Base-by-base conservation (phyloP, 2,888 invertebrate genomes). In the Embidobia sp. region DNA sequence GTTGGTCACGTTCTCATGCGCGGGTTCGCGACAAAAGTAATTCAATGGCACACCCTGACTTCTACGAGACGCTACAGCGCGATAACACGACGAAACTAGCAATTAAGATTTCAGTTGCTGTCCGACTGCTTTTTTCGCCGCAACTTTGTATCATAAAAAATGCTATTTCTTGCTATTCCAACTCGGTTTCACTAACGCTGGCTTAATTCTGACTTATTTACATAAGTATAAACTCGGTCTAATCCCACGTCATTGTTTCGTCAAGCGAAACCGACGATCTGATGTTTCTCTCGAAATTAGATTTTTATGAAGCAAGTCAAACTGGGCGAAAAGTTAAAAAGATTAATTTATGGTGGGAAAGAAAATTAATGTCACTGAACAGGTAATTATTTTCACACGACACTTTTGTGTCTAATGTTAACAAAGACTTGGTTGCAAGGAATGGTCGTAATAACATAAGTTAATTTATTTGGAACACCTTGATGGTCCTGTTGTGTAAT, bases 101-200 rank as follows among this genome's bases (percentile, higher is more conserved):
- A 87, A 87, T 87, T 87, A 86, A 87, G 87, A 85, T 83, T 82
- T 86, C 82, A 82, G 83, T 85, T 81, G 82, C 83, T 80, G 53
- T 44, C 18, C 15, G 16, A 51, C 53, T 31, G 3, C 13, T 42
- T 49, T 53, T 61, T 57, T 44, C 26, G 11, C 22, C n/a, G 13
- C 15, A 29, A 55, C 57, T 67, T 27, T 10, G 19, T 8, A 33
- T n/a, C 29, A 27, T 15, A 46, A n/a, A n/a, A n/a, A n/a, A 22
- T 31, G 37, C 18, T 26, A 27, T 46, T 42, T 40, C 46, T 49
- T 61, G 44, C 53, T 55, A 35, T 11, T n/a, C 48, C 15, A 4
- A 27, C 44, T 16, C 44, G 8, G 15, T 69, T 19, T 44, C 35
- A 19, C 40, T 42, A 26, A 33, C 26, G 33, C 26, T 59, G 59